These are phyloP conservation scores for Hippopotamus amphibius DNA, from an alignment of 2,113 vertebrate species.

Conservation along the genomic window DNA sequence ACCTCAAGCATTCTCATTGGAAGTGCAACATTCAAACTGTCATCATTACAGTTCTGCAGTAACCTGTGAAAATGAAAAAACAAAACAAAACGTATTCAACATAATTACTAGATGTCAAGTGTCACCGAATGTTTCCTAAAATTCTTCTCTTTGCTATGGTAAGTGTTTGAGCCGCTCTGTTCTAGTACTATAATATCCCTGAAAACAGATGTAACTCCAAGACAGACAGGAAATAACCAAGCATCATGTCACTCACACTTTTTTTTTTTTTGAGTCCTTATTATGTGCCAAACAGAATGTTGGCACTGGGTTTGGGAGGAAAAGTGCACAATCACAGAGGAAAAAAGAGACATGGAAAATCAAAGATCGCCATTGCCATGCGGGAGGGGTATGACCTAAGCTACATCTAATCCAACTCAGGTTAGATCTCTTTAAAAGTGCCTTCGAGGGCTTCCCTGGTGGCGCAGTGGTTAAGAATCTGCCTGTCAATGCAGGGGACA, in stretches of 20 bases:
- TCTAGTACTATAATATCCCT: not conserved
- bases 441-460: too few relatives aligned
- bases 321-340: not conserved
- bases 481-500: too few relatives aligned
- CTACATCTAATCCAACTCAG: accelerated
- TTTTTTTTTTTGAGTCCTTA: not conserved
- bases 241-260: too few relatives aligned
- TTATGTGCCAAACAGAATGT: accelerated
- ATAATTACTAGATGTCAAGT: accelerated
- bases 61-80: slow-evolving; percentile 86
- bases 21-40: slow-evolving; percentile 95
- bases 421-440: not conserved
- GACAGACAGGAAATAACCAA: not conserved
- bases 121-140: too few relatives aligned
- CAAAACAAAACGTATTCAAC: not conserved
- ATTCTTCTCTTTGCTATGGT: not conserved
- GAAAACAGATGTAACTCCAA: not conserved
- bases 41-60: slow-evolving; percentile 92
- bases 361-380: not conserved
- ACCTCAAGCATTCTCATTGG: slow-evolving; percentile 99
- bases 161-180: not conserved
- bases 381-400: not conserved
- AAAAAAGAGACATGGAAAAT: not conserved
- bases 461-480: too few relatives aligned
- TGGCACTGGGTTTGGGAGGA: not conserved